Evolutionary conservation across 1,140 invertebrate species (phyloP).

Genomic region (Eumeta japonica): DNA sequence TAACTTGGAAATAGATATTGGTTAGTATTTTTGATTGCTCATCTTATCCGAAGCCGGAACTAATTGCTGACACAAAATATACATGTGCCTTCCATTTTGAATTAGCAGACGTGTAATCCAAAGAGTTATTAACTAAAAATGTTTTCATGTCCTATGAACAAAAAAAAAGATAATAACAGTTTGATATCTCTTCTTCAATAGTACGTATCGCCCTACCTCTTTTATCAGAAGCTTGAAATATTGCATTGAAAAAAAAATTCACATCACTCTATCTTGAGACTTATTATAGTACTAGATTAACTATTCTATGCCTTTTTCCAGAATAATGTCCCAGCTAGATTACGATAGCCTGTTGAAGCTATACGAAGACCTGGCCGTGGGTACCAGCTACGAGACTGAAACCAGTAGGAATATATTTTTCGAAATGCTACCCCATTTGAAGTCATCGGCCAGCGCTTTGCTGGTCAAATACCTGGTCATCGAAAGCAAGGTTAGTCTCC

Average conservation of each 20-base stretch:
- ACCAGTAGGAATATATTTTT: slow-evolving; percentile 70
- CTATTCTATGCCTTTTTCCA: slow-evolving; percentile 18
- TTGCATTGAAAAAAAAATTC: slow-evolving; percentile 5
- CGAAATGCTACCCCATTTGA: slow-evolving; percentile 70
- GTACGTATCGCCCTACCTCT: background rate
- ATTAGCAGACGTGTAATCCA: too few species aligned
- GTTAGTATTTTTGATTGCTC: too few species aligned
- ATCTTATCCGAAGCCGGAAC: too few species aligned
- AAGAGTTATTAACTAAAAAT: too few species aligned
- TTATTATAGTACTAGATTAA: background rate
- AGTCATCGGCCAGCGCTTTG: slow-evolving; percentile 63
- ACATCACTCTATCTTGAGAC: background rate
- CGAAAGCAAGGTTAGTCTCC: slow-evolving; percentile 59
- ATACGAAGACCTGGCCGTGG: slow-evolving; percentile 59
- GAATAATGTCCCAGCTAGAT: slow-evolving; percentile 57
- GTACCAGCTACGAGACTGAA: slow-evolving; percentile 65
- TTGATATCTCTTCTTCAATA: too few species aligned
- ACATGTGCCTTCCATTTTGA: too few species aligned
- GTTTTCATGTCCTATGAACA: too few species aligned
- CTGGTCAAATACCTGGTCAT: slow-evolving; percentile 66
- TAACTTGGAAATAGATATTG: too few species aligned
- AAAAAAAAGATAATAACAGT: too few species aligned
- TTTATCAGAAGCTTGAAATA: too few species aligned
- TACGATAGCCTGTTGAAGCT: slow-evolving; percentile 54
- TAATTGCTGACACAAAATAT: too few species aligned